Evolutionary conservation across 2,113 vertebrate species (phyloP), one percentile per base, ranked within the genome.

Genomic region (Tetrax tetrax): DNA sequence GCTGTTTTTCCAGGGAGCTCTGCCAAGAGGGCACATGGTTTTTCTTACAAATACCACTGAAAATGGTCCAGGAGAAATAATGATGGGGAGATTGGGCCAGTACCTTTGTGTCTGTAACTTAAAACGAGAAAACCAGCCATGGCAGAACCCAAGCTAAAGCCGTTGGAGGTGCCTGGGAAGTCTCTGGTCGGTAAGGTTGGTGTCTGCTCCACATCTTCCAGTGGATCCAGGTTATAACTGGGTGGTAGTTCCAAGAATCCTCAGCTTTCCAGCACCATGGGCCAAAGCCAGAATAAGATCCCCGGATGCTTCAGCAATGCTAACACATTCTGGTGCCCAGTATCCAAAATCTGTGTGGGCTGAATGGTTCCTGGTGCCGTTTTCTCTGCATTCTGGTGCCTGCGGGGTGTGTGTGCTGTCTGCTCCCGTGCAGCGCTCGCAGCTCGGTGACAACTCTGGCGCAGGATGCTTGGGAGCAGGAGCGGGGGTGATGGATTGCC

Each of bases 151-250:
- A 31, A 78, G n/a, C 17, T 33, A 35, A 56, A 64, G 82, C 35
- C 16, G 5, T 22, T 33, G 65, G 60, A 78, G 5, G 33, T 31
- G 27, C 47, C 38, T 64, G 66, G 20, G 12, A 37, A 24, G 51
- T 14, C 14, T 9, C 43, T 1, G 1, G 23, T 10, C 31, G 28
- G 41, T 1, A 7, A 33, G 24, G 11, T 5, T 72, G 59, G 41
- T 1, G 6, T 7, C 28, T 35, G 53, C 25, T 74, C 22, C 5
- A 1, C 3, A 4, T 33, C 15, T 9, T 33, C 27, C 6, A 7
- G 0, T 0, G 4, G 35, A n/a, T 47, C 22, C 48, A 29, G 43
- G 48, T 56, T 71, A 21, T 35, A 65, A 10, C 3, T 0, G 3
- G 19, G 28, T 19, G n/a, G 21, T 25, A 14, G 13, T 45, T 59